phyloP scores from a whole-genome alignment of 2,888 invertebrate genomes.

The Emmelina monodactyla region DNA sequence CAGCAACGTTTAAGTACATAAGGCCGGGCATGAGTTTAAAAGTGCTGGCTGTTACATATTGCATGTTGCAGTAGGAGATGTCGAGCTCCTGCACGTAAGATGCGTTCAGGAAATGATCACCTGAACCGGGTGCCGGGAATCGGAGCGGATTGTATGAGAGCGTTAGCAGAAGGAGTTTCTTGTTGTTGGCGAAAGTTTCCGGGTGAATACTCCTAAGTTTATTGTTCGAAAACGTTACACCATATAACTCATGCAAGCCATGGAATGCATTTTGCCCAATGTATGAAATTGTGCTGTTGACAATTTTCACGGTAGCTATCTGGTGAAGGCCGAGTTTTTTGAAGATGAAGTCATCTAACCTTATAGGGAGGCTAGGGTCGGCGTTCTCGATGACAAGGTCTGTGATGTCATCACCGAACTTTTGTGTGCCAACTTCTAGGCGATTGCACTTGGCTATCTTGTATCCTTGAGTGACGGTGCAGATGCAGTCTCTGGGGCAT shows the following conservation, averaged over 20 bases:
- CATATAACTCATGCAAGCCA: conserved; percentile 70
- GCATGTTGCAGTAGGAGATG: conserved; percentile 73
- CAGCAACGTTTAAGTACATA: conserved; percentile 72
- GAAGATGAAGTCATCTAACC: conserved; percentile 69
- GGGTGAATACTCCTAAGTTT: conserved; percentile 72
- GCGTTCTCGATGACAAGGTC: conserved; percentile 73
- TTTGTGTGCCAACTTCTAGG: conserved; percentile 71
- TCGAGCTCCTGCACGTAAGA: conserved; percentile 75
- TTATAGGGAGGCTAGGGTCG: conserved; percentile 63
- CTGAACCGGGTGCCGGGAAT: conserved; percentile 40
- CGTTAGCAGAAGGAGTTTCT: conserved; percentile 70
- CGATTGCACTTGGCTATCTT: conserved; percentile 73
- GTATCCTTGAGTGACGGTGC: conserved; percentile 67
- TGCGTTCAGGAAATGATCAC: conserved; percentile 65
- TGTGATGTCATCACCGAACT: conserved; percentile 71
- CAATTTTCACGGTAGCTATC: conserved; percentile 72
- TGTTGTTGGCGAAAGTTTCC: conserved; percentile 73
- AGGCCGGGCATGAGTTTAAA: conserved; percentile 72
- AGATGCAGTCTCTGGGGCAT: conserved; percentile 71
- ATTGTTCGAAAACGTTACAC: conserved; percentile 74
- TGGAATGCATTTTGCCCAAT: conserved; percentile 75
- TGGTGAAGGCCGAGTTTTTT: conserved; percentile 69
- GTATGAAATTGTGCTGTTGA: conserved; percentile 72
- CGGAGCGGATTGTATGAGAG: conserved; percentile 72
- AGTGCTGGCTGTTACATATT: conserved; percentile 68